phyloP scores from a whole-genome alignment of 2,797 vertebrate genomes.

The Pseudocheirus occidentalis region DNA sequence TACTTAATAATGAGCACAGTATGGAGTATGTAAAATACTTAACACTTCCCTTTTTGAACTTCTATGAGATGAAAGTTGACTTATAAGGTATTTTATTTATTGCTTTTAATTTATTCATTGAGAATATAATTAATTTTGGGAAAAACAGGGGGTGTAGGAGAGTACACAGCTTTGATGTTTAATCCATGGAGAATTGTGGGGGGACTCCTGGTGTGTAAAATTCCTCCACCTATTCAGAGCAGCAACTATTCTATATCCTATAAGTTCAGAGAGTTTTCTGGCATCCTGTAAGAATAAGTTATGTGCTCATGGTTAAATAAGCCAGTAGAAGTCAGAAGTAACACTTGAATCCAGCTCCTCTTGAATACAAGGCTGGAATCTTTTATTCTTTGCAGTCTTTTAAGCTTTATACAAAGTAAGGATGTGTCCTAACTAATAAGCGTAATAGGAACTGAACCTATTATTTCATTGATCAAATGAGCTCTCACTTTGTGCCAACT shows the following conservation, averaged over 20 bases:
- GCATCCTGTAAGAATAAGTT: not conserved
- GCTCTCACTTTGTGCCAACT: not conserved
- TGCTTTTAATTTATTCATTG: not conserved
- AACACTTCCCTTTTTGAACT: not conserved
- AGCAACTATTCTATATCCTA: not conserved
- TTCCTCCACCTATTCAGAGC: not conserved
- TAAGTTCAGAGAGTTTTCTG: not conserved
- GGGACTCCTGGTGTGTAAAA: not conserved
- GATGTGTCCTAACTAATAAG: not conserved
- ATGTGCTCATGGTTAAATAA: not conserved
- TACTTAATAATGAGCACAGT: not conserved
- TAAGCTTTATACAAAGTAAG: not conserved
- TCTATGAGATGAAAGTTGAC: not conserved
- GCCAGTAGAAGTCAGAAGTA: not conserved
- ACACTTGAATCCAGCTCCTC: not conserved
- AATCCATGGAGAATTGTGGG: not conserved
- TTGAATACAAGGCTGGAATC: not conserved
- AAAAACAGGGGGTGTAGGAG: not conserved
- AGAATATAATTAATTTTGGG: not conserved
- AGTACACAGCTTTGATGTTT: not conserved
- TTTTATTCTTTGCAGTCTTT: not conserved
- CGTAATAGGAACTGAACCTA: not conserved
- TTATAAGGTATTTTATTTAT: not conserved
- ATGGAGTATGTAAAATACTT: constrained; percentile 1
- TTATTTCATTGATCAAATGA: not conserved